phyloP scores from a whole-genome alignment of 2,797 vertebrate species.

The Myoxocephalus aenaeus region DNA sequence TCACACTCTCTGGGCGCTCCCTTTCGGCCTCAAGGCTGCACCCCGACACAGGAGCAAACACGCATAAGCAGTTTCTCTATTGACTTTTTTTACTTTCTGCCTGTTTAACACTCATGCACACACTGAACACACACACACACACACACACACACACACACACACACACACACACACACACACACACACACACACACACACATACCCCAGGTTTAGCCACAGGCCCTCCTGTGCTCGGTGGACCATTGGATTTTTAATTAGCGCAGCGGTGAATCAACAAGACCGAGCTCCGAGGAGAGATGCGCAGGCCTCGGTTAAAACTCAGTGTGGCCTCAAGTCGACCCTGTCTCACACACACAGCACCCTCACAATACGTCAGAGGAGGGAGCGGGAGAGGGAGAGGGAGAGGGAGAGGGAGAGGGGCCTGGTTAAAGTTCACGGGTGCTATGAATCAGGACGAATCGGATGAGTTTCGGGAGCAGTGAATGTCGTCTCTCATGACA shows the following conservation, averaged over 20 bases:
- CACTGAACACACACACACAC: slow-evolving; percentile 26
- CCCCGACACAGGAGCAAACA: neutral
- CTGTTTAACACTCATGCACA: slow-evolving; percentile 23
- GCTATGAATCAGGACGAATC: slow-evolving; percentile 43
- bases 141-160: slow-evolving; percentile 23
- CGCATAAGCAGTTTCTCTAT: neutral
- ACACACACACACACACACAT: slow-evolving; percentile 21
- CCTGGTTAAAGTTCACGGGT: slow-evolving; percentile 52
- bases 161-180: slow-evolving; percentile 20
- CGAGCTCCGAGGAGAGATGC: slow-evolving; percentile 50
- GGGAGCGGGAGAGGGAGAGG: neutral
- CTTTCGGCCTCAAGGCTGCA: slow-evolving; percentile 2
- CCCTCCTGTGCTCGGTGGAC: slow-evolving; percentile 66
- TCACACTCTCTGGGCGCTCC: slow-evolving; percentile 30
- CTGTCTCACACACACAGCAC: slow-evolving; percentile 33
- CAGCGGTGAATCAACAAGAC: slow-evolving; percentile 67
- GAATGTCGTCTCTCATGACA: slow-evolving; percentile 44
- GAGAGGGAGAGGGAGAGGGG: neutral
- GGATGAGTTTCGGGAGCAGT: slow-evolving; percentile 37
- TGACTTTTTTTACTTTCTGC: slow-evolving; percentile 4
- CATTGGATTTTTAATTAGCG: slow-evolving; percentile 72
- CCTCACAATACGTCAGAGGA: slow-evolving; percentile 12
- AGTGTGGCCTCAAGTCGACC: slow-evolving; percentile 45
- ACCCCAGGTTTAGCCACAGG: slow-evolving; percentile 57
- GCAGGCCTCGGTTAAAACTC: slow-evolving; percentile 58